Evolutionary conservation across 2,797 vertebrate species (phyloP), one percentile per base, ranked within the genome.

Genomic region (Neopelma chrysocephalum): DNA sequence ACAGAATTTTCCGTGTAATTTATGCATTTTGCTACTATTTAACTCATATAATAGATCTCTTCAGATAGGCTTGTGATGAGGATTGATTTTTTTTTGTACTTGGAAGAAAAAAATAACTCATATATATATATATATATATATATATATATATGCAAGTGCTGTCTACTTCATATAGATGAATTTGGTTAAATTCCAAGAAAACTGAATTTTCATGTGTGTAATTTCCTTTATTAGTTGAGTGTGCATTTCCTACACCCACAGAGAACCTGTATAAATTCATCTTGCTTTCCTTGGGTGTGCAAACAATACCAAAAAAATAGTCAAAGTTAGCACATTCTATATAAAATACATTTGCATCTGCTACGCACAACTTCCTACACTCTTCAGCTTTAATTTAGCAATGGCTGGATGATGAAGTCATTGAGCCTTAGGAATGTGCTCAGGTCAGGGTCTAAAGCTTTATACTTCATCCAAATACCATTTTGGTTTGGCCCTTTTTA

Each of bases 401-500:
- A 75, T 69, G 88, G 68, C 62, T 93, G 86, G 57, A 82, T 95
- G 94, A 96, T 95, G 93, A 95, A 95, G 82, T 92, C 78, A 80
- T 48, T 62, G 81, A 85, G n/a, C 48, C 54, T 89, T 90, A 89
- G 64, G 65, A 93, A 85, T 73, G 61, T 61, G 29, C 75, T 75
- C 83, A 93, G 96, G 95, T 95, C 95, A 78, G 83, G 40, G 31
- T 89, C 86, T 93, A 87, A 82, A 94, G 57, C 86, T 93, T 96
- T 95, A 90, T 91, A 94, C 90, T 96, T 95, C 71, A 87, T 96
- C 86, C 96, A 95, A 95, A 94, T 65, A 89, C 81, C 88, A 90
- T 93, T 94, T 95, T 87, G 78, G 71, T 92, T 95, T 94, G 92
- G 91, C 91, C 86, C 81, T 91, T 94, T 96, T 89, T 82, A 69